Percentiles rank a stretch among this genome's conserved stretches.
phyloP scores from a whole-genome alignment of 2,888 invertebrate genomes.

The Penaeus monodon region DNA sequence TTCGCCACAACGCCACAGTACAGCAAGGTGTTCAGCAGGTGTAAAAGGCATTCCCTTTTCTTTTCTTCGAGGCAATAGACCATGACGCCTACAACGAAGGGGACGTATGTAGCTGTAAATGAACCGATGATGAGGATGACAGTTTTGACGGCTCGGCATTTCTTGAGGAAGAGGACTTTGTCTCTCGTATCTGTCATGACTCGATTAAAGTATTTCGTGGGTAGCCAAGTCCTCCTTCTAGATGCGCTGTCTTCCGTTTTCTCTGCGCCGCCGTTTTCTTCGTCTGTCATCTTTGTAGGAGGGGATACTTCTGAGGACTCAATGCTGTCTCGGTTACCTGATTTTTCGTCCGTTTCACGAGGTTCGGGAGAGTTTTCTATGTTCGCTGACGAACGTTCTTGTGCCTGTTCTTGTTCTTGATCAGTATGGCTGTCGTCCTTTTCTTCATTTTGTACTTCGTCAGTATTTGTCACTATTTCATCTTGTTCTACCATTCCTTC shows the following conservation, averaged over 20 bases:
- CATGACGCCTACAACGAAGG: constrained; percentile 52
- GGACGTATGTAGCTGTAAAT: constrained; percentile 54
- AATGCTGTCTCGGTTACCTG: no score
- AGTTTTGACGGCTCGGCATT: constrained; percentile 54
- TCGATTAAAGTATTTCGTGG: constrained; percentile 40
- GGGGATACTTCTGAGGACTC: no score
- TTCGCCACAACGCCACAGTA: constrained; percentile 54
- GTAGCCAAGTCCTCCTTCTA: background rate
- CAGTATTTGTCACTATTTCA: no score
- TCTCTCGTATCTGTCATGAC: constrained; percentile 44
- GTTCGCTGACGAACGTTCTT: no score
- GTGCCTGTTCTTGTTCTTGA: no score
- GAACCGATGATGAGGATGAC: constrained; percentile 47
- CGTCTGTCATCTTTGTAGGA: background rate
- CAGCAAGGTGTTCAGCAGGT: constrained; percentile 46
- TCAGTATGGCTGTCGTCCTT: no score
- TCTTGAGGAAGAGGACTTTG: constrained; percentile 54
- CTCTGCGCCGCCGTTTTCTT: background rate
- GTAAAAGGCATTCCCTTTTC: constrained; percentile 37
- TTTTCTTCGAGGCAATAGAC: constrained; percentile 33
- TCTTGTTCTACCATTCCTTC: no score
- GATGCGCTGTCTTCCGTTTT: background rate
- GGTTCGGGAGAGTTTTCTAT: no score
- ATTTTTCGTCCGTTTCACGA: no score
- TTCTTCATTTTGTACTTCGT: no score